These are phyloP conservation scores for Pygoscelis antarcticus DNA, from an alignment of 2,113 vertebrate genomes.

Conservation along the genomic window DNA sequence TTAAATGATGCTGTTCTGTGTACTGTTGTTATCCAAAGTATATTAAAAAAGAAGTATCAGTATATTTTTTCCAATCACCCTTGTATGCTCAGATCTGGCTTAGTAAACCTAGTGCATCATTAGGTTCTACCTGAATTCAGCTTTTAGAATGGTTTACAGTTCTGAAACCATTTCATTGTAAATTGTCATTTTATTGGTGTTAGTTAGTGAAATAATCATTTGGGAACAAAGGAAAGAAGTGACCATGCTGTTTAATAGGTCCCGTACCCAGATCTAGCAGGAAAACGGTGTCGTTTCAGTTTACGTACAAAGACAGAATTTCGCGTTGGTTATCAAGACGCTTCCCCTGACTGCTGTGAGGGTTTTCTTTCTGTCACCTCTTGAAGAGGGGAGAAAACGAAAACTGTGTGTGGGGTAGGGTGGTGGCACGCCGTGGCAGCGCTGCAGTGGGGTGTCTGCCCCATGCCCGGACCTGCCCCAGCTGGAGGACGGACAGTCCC, in stretches of 20 bases:
- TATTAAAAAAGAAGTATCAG: conserved; percentile 26
- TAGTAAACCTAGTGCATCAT: conserved; percentile 36
- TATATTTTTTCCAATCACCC: neutral
- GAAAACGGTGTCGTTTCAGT: neutral
- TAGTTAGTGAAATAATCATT: neutral
- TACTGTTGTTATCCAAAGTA: conserved; percentile 42
- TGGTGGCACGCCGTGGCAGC: rapidly evolving
- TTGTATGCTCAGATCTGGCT: neutral
- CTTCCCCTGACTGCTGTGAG: neutral
- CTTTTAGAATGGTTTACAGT: neutral
- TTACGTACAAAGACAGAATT: rapidly evolving
- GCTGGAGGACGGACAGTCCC: rapidly evolving
- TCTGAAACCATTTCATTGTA: neutral
- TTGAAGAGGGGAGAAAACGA: neutral
- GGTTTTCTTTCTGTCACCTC: neutral
- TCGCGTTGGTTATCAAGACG: neutral
- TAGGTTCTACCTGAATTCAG: conserved; percentile 20
- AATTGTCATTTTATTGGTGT: neutral
- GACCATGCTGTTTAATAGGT: neutral
- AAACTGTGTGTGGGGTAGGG: rapidly evolving
- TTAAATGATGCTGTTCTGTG: conserved; percentile 19
- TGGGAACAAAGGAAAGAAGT: neutral
- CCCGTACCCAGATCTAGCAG: neutral
- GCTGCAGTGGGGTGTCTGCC: neutral
- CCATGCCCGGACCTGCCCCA: neutral